Base-by-base conservation (phyloP, 2,113 vertebrate species). In the Copsychus sechellarum region DNA sequence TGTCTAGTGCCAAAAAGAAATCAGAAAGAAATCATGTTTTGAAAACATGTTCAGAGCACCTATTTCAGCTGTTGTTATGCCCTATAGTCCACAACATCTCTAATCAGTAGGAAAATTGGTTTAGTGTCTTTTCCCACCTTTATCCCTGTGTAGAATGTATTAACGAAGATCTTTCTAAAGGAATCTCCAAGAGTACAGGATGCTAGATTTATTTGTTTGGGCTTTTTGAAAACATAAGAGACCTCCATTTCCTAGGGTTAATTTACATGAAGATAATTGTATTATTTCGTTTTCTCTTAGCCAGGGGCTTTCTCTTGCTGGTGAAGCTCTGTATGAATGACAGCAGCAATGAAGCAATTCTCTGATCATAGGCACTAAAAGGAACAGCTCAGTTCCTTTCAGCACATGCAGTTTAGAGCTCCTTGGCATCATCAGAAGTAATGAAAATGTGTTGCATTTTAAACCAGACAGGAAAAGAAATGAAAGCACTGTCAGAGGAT, bases 391-490 rank as follows among this genome's bases (percentile, higher is more conserved):
- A 81, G 96, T 86, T 87, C 31, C 69, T 45, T 73, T 77, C 66
- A 82, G n/a, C 16, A 95, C 82, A 54, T 93, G 82, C 47, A 73
- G 47, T 95, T 95, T 62, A 84, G 93, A 88, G 53, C 70, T 92
- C 47, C 50, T 92, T 38, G 51, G 70, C 84, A 92, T 95, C 89
- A 92, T 62, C 71, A 64, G 86, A 86, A 97, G 66, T 81, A 38
- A 38, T 38, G 38, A 38, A 38, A 38, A 93, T 67, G 13, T 76
- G 62, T 34, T 82, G 40, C 4, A 6, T 89, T 92, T 86, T 80
- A 96, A 95, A 97, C 92, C 67, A 82, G 90, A 83, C 58, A 83
- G 89, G 38, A 92, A 91, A 95, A 95, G 81, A 91, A 95, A 95
- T 12, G 18, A 90, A 94, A 90, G 72, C 40, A 28, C 78, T 93